Conservation (phyloP, 2,113 vertebrate genomes). For the Amazona guildingii region DNA sequence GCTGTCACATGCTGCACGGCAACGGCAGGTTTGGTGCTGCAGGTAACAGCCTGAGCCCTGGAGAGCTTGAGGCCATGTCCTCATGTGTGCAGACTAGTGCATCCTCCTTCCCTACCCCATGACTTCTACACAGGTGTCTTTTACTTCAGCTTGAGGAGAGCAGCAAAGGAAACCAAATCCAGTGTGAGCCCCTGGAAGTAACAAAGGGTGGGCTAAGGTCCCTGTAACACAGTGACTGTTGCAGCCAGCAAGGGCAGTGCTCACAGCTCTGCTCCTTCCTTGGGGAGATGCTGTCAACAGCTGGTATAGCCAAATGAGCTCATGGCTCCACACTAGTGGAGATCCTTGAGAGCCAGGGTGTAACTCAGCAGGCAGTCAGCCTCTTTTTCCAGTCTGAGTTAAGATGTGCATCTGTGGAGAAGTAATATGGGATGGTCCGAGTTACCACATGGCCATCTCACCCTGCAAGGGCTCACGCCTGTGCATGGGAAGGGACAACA, state of each 20-base stretch:
- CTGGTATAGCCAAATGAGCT: neutral
- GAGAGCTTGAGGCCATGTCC: rapidly evolving
- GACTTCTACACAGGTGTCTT: neutral
- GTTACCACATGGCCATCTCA: neutral
- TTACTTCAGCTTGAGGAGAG: neutral
- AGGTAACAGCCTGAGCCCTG: neutral
- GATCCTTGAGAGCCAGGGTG: neutral
- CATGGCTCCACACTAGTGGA: neutral
- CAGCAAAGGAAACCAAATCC: neutral
- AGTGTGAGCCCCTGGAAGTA: neutral
- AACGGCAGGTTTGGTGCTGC: neutral
- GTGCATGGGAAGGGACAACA: rapidly evolving
- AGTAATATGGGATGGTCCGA: neutral
- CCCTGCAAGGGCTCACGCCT: rapidly evolving
- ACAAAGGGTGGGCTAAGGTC: neutral
- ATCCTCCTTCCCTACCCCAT: neutral
- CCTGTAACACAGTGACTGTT: neutral
- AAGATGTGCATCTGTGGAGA: neutral
- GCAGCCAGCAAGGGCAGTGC: neutral
- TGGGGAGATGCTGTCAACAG: neutral
- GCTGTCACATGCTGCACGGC: neutral
- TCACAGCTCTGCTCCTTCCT: neutral
- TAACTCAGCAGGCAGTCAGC: neutral
- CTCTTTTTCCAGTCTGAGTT: neutral
- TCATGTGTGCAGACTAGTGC: neutral